A percentile compares a stretch with the other conserved stretches of the same genome.
Evolutionary conservation across 2,888 invertebrate genomes (phyloP).

Genomic region (Amphipoea lucens): DNA sequence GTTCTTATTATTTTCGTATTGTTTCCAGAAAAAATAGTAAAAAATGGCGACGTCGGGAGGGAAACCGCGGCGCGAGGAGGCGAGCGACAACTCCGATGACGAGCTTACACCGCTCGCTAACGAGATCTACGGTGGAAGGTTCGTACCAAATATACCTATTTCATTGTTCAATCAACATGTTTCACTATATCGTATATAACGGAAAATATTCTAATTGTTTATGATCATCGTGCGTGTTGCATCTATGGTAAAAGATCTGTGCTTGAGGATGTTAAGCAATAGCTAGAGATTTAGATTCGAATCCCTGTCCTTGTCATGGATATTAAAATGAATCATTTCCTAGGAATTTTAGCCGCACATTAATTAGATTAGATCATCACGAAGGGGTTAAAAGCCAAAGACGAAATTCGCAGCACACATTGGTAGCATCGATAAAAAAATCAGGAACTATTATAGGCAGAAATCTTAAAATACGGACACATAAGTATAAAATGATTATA

Average conservation of each 20-base stretch:
- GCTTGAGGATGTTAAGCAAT: background rate
- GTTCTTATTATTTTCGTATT: slow-evolving; percentile 23
- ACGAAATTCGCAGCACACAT: slow-evolving; percentile 13
- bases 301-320: background rate
- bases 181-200: background rate
- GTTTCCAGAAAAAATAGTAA: slow-evolving; percentile 73
- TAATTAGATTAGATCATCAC: background rate
- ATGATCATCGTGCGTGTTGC: background rate
- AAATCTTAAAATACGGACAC: background rate
- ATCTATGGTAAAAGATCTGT: background rate
- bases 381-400: background rate
- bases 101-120: slow-evolving; percentile 96
- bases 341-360: slow-evolving; percentile 5
- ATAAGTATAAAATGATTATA: background rate
- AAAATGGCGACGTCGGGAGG: slow-evolving; percentile 93
- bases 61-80: slow-evolving; percentile 91
- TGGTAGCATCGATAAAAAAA: background rate
- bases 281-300: background rate
- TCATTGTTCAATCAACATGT: background rate
- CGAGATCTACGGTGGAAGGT: slow-evolving; percentile 98
- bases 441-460: background rate
- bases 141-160: slow-evolving; percentile 72
- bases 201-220: background rate
- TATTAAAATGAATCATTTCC: slow-evolving; percentile 18
- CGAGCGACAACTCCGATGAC: slow-evolving; percentile 95